Evolutionary conservation across 2,888 invertebrate species (phyloP), one percentile per base, ranked within the genome.

Genomic region (Omphaloscelis lunosa): DNA sequence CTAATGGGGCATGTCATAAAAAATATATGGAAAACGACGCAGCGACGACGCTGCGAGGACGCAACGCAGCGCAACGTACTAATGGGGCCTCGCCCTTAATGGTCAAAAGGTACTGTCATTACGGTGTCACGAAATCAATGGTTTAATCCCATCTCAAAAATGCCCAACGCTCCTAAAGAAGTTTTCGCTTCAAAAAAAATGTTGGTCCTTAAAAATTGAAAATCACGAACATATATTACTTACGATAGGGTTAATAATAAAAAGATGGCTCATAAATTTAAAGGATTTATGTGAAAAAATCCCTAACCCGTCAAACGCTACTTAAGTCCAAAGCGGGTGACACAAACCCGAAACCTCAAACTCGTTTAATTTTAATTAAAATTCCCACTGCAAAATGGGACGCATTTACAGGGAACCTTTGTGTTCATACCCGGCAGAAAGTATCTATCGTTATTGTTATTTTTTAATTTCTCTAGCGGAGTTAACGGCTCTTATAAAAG

Each of bases 301-400:
- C 58, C 71, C 68, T 53, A 77, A 74, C 75, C 73, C 83, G 78
- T 80, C 80, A 87, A 87, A 82, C 79, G 79, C 69, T 79, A 80
- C 80, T 85, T 71, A 77, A 82, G 79, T 86, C 68, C n/a, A 71
- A 86, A 84, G 72, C 79, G 85, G 77, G 83, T 88, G 89, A 87
- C 89, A 88, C 87, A 89, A 88, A 77, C 79, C 84, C 78, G 45
- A 84, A 87, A 88, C 84, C 85, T 72, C 87, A 76, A 89, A 89
- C 85, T 88, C 86, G 87, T 87, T 85, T 88, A 86, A 90, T 84
- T 90, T 91, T 90, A 90, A 91, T 91, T 90, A 91, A 90, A 89
- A 82, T 85, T 89, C 85, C 75, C 86, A 86, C 85, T 85, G 86
- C 87, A 86, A 89, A 90, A 89, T 86, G 86, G 86, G 84, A 87